Evolutionary conservation across 2,888 invertebrate species (phyloP), one percentile per base, ranked within the genome.

Genomic region (Volucella bombylans): DNA sequence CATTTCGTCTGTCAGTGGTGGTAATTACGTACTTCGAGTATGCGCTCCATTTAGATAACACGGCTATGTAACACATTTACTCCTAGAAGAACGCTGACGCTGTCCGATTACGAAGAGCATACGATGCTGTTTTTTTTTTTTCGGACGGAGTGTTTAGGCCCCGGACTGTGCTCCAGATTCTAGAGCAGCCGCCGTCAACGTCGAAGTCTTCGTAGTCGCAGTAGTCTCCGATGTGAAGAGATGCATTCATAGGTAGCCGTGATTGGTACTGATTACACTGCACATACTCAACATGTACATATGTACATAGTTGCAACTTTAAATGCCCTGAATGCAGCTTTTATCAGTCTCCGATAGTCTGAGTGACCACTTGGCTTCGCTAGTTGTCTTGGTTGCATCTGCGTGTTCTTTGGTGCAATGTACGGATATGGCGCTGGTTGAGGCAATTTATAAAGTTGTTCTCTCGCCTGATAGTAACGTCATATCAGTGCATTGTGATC

Each of bases 11-110:
- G 59, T 45, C 41, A 45, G 61, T 38, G 57, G 45, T 47, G n/a
- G 61, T 68, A 68, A 64, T 68, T 78, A 78, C 64, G 64, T 74
- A 31, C 50, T 65, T 65, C 73, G 79, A 39, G 64, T 41, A 49
- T 57, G 65, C 69, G 82, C 72, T 74, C 82, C 73, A 83, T 69
- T 83, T 83, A 83, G 79, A 83, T 83, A 83, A 83, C 69, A 50
- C 64, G 62, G 68, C 82, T 69, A 78, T 64, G 43, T 71, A 78
- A 57, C 47, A 50, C 77, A 69, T 23, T 62, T 47, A 64, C 55
- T 69, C 55, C 14, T 73, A 68, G 73, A 64, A 78, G 78, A 73
- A 69, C 31, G 31, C 69, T 83, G 71, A 82, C 71, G 69, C 65
- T 76, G 57, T 54, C 74, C 69, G 76, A 82, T 82, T 69, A 65